A percentile compares a stretch with the other conserved stretches of the same genome.
phyloP scores from a whole-genome alignment of 1,140 invertebrate genomes.

The Dendrolimus kikuchii region DNA sequence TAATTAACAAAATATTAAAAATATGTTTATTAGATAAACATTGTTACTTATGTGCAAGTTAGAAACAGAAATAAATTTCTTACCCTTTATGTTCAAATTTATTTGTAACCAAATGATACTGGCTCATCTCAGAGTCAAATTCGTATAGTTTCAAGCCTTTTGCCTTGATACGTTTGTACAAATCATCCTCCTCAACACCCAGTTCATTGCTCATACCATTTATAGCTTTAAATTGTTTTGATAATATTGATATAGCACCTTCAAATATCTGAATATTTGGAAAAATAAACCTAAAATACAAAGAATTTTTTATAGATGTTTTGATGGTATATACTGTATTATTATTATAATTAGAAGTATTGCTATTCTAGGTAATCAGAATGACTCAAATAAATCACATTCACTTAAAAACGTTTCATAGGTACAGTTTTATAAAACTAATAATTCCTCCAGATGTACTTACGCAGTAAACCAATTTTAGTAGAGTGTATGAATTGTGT shows the following conservation, averaged over 20 bases:
- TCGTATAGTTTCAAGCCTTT: slow-evolving; percentile 75
- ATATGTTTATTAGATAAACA: slow-evolving; percentile 13
- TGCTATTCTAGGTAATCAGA: too few species aligned
- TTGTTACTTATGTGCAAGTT: not conserved
- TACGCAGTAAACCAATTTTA: too few species aligned
- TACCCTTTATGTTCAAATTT: slow-evolving; percentile 75
- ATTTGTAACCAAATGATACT: slow-evolving; percentile 86
- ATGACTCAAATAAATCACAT: too few species aligned
- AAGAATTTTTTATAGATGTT: not conserved
- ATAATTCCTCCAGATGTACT: too few species aligned
- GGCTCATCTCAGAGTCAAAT: slow-evolving; percentile 80
- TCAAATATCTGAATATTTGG: slow-evolving; percentile 84
- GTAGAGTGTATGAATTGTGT: too few species aligned
- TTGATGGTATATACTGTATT: too few species aligned
- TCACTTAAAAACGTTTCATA: too few species aligned
- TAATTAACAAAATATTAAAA: not conserved
- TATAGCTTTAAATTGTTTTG: slow-evolving; percentile 81
- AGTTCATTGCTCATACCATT: slow-evolving; percentile 96
- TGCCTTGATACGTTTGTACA: slow-evolving; percentile 76
- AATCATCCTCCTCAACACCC: slow-evolving; percentile 94
- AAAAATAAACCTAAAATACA: slow-evolving; percentile 78
- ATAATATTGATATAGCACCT: slow-evolving; percentile 82
- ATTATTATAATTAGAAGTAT: too few species aligned
- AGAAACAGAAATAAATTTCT: slow-evolving; percentile 21
- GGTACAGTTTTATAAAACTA: too few species aligned